phyloP scores from a whole-genome alignment of 2,797 vertebrate genomes.

The Eulemur rubriventer region DNA sequence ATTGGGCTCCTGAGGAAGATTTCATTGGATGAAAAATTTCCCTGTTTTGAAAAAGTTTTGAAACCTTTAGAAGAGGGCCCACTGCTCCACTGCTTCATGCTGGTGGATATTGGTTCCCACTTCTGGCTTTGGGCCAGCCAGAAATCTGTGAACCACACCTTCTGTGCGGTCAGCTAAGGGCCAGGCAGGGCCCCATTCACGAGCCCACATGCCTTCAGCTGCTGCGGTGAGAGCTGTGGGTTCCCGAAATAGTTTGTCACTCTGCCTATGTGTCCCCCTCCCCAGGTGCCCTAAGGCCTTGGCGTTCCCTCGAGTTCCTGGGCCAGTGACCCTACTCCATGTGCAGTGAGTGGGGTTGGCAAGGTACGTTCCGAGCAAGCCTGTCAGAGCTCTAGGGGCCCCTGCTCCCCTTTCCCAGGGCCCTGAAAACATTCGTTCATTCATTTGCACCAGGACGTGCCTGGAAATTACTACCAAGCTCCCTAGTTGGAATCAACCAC shows the following conservation, averaged over 20 bases:
- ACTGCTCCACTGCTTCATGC: neutral
- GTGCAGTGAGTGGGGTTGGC: neutral
- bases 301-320: neutral
- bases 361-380: neutral
- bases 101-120: neutral
- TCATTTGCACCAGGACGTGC: neutral
- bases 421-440: neutral
- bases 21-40: neutral
- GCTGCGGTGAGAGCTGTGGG: no score
- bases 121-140: neutral
- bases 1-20: neutral
- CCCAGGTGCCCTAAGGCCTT: neutral
- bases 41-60: neutral
- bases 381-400: neutral
- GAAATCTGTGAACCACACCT: neutral
- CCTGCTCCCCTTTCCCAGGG: neutral
- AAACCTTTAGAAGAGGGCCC: neutral
- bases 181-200: no score
- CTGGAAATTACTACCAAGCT: neutral
- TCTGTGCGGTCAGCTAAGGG: neutral
- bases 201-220: neutral
- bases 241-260: neutral
- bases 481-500: neutral
- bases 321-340: neutral
- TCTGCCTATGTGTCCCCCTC: neutral